Percentiles rank a stretch among this genome's conserved stretches.
Conservation (phyloP, 2,888 invertebrate genomes). For the Pomacea canaliculata region DNA sequence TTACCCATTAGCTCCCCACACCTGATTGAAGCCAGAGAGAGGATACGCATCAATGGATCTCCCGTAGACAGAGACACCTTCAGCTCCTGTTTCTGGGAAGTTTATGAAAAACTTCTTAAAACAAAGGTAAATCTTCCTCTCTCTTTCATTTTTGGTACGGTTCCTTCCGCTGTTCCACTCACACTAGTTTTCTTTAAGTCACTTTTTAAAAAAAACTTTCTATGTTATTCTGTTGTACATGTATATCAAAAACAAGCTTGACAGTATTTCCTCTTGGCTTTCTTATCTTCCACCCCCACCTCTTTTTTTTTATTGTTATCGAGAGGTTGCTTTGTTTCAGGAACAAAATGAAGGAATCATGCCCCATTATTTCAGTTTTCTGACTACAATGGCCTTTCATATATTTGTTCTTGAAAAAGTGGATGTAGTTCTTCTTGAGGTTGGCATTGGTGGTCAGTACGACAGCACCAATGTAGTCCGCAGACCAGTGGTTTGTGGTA, state of each 20-base stretch:
- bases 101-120: slow-evolving; percentile 75
- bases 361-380: slow-evolving; percentile 94
- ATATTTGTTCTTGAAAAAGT: slow-evolving; percentile 82
- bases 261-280: too few relatives aligned
- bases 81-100: slow-evolving; percentile 83
- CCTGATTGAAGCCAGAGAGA: slow-evolving; percentile 89
- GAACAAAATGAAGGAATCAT: slow-evolving; percentile 73
- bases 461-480: slow-evolving; percentile 95
- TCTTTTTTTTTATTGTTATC: too few relatives aligned
- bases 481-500: slow-evolving; percentile 83
- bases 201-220: too few relatives aligned
- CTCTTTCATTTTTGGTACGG: too few relatives aligned
- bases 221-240: too few relatives aligned
- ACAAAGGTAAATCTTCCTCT: slow-evolving; percentile 2
- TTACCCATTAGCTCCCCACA: slow-evolving; percentile 86
- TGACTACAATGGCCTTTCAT: slow-evolving; percentile 91
- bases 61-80: slow-evolving; percentile 83
- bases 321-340: slow-evolving; percentile 32
- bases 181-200: too few relatives aligned
- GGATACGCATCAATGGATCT: slow-evolving; percentile 88
- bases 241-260: too few relatives aligned
- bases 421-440: slow-evolving; percentile 94
- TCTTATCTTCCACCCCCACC: too few relatives aligned
- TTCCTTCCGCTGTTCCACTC: too few relatives aligned
- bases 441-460: slow-evolving; percentile 94